phyloP scores from a whole-genome alignment of 1,140 invertebrate genomes.

The Delia radicum region DNA sequence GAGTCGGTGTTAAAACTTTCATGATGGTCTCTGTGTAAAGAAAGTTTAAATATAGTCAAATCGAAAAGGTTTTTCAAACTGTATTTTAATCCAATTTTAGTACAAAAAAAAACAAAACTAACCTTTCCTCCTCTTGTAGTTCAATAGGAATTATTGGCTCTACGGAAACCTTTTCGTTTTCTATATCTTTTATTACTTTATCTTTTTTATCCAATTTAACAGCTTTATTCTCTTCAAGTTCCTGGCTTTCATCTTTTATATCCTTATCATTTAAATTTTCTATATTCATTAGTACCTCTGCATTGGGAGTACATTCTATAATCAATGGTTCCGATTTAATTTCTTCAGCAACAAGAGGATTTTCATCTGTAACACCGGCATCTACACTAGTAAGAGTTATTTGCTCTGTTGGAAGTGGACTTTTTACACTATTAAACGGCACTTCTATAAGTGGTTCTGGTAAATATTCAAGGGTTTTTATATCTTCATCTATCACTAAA shows the following conservation, averaged over 20 bases:
- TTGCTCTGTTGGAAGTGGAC: neutral
- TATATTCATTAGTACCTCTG: neutral
- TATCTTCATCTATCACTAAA: neutral
- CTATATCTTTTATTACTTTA: neutral
- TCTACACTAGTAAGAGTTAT: neutral
- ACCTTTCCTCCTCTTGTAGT: neutral
- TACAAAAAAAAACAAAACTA: neutral
- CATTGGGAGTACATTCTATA: neutral
- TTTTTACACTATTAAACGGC: neutral
- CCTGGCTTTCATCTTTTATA: neutral
- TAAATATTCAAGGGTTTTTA: neutral
- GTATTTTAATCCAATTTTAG: no score
- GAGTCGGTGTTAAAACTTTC: neutral
- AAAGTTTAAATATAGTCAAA: neutral
- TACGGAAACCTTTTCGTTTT: neutral
- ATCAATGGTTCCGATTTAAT: neutral
- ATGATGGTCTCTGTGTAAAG: neutral
- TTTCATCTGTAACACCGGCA: no score
- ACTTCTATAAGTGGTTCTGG: neutral
- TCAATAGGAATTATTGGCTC: neutral
- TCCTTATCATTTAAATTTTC: neutral
- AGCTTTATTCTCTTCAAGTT: neutral
- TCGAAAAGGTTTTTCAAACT: no score
- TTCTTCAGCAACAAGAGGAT: neutral
- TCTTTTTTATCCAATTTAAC: neutral